Conservation (phyloP, 1,140 invertebrate genomes). For the Aplysia californica region DNA sequence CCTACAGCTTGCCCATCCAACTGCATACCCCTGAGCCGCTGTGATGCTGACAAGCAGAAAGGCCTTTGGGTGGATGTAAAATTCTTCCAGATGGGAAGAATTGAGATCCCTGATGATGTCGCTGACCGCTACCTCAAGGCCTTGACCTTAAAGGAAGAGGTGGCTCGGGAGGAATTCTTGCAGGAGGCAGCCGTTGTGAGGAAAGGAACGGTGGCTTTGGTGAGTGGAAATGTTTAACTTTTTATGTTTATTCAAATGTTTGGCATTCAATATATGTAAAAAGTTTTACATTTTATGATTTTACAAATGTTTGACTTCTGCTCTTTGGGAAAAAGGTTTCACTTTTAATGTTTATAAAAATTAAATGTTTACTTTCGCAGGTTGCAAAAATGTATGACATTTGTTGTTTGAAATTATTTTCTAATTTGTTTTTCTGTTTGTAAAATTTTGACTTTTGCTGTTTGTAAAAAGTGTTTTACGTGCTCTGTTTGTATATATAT, state of each 20-base stretch:
- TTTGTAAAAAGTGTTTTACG: too few species aligned
- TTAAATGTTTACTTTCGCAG: too few species aligned
- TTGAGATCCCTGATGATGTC: constrained; percentile 49
- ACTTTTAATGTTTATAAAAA: too few species aligned
- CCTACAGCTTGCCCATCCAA: constrained; percentile 39
- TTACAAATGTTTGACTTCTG: too few species aligned
- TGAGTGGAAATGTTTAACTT: constrained; percentile 11
- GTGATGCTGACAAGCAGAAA: constrained; percentile 42
- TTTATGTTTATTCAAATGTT: background rate
- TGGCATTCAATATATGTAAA: too few species aligned
- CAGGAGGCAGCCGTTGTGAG: constrained; percentile 55
- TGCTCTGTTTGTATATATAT: too few species aligned
- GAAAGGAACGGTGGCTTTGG: constrained; percentile 49
- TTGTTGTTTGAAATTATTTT: too few species aligned
- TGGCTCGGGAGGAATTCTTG: constrained; percentile 44
- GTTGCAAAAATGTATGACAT: too few species aligned
- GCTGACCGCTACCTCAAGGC: constrained; percentile 51
- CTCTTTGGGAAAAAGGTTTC: too few species aligned
- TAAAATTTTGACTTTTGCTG: too few species aligned
- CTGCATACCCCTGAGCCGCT: constrained; percentile 41
- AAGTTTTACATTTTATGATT: too few species aligned
- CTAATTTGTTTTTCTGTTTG: too few species aligned
- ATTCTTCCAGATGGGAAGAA: constrained; percentile 52
- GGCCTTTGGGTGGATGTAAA: constrained; percentile 59
- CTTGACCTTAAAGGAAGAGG: constrained; percentile 50